Evolutionary conservation across 2,888 invertebrate genomes (phyloP), one percentile per base, ranked within the genome.

Genomic region (Agrotis exclamationis): DNA sequence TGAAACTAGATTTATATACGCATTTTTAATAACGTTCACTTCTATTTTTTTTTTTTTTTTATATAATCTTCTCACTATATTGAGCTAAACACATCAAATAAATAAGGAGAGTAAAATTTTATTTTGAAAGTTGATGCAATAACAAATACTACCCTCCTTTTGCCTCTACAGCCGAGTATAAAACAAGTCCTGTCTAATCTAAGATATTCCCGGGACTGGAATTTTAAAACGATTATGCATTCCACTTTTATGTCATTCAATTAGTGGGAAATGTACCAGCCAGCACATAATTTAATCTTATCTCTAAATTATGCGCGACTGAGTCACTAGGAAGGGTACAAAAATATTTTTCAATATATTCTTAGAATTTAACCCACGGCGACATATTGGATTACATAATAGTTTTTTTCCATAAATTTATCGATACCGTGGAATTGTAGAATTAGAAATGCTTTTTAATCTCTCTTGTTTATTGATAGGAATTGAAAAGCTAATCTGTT

Each of bases 141-240:
- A n/a, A 4, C n/a, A 33, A 14, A 22, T 16, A 33, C 13, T n/a
- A n/a, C 54, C n/a, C 28, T 28, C 28, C n/a, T 56, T n/a, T 56
- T 13, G n/a, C 5, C 13, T 56, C 56, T 9, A 4, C 33, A 56
- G 33, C 33, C n/a, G 56, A n/a, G 33, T 33, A 20, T n/a, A 20
- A 24, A 13, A 57, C 39, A 60, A 22, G 39, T 22, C n/a, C n/a
- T 18, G 16, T 50, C 47, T 60, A 50, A 64, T 67, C 57, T 58
- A 22, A 80, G 45, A 45, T 58, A 72, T 66, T 67, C 47, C 57
- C 0, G 44, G 11, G n/a, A 62, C 45, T 51, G 58, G 67, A 67
- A 79, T 72, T 68, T 81, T 77, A 77, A 67, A 71, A 50, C 39
- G 24, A 45, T 59, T 53, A 68, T 65, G 69, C 58, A 78, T 78